A percentile compares a stretch with the other conserved stretches of the same genome.
phyloP scores from a whole-genome alignment of 2,888 invertebrate genomes.

The Rhagonycha lutea region DNA sequence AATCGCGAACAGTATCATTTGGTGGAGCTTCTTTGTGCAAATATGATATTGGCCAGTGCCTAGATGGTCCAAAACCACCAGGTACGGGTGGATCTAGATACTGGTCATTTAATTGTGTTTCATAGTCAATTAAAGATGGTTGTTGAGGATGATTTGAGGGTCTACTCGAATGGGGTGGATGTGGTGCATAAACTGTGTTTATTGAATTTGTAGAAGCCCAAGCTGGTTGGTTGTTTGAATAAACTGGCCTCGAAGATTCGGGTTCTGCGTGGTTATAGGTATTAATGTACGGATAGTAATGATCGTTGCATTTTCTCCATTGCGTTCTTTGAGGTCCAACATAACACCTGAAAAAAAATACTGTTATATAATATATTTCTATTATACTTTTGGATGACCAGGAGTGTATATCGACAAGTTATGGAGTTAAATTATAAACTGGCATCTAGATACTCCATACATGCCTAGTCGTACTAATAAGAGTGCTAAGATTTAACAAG shows the following conservation, averaged over 20 bases:
- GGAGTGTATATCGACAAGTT: not conserved
- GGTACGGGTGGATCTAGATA: slow-evolving; percentile 57
- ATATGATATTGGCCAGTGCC: slow-evolving; percentile 80
- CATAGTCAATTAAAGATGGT: slow-evolving; percentile 52
- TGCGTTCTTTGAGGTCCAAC: slow-evolving; percentile 78
- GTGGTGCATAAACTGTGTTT: not conserved
- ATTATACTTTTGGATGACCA: not conserved
- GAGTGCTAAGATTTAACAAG: too few species aligned
- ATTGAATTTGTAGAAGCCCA: slow-evolving; percentile 4
- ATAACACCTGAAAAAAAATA: slow-evolving; percentile 69
- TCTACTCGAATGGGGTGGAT: slow-evolving; percentile 13
- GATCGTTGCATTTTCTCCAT: slow-evolving; percentile 86
- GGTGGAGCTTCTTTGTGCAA: slow-evolving; percentile 80
- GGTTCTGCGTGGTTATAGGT: slow-evolving; percentile 29
- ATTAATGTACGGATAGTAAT: slow-evolving; percentile 69
- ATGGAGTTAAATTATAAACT: too few species aligned
- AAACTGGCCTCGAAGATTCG: slow-evolving; percentile 16
- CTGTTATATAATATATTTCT: not conserved
- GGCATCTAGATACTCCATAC: too few species aligned
- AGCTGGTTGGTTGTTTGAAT: not conserved
- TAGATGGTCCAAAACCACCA: slow-evolving; percentile 56
- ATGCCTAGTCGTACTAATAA: too few species aligned
- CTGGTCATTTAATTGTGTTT: slow-evolving; percentile 48
- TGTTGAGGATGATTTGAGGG: slow-evolving; percentile 53
- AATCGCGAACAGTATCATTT: slow-evolving; percentile 55